These are phyloP conservation scores for Folsomia manolachei DNA, from an alignment of 2,888 invertebrate genomes.

Conservation along the genomic window DNA sequence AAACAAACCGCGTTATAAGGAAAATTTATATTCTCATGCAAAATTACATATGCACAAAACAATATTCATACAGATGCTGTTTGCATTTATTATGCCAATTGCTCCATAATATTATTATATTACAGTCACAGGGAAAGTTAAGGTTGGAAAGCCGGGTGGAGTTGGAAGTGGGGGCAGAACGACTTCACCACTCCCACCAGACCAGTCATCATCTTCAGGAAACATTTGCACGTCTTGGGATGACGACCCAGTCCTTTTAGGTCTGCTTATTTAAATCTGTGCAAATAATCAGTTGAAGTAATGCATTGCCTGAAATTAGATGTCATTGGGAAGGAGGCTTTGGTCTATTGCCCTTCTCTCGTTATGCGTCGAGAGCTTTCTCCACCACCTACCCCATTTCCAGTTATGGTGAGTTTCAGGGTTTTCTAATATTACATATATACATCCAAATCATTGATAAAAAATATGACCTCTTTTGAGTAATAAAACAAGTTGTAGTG, in stretches of 20 bases:
- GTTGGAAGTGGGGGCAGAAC: neutral
- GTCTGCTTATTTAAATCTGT: no score
- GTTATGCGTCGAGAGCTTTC: no score
- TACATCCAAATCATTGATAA: no score
- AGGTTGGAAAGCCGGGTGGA: neutral
- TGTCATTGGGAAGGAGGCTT: constrained; percentile 50
- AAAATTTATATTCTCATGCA: no score
- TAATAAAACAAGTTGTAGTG: no score
- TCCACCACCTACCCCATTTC: neutral
- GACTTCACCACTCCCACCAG: constrained; percentile 1
- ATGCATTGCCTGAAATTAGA: no score
- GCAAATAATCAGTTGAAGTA: no score
- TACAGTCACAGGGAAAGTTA: constrained; percentile 2
- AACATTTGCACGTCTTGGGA: constrained; percentile 47
- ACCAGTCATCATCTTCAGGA: constrained; percentile 4
- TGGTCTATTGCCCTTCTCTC: constrained; percentile 43
- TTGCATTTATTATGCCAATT: neutral
- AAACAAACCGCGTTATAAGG: no score
- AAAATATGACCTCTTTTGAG: no score
- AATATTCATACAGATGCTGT: neutral
- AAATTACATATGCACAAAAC: neutral
- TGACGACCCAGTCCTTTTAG: constrained; percentile 48
- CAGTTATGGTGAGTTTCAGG: no score
- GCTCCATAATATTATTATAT: no score
- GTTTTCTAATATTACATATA: no score